A percentile compares a stretch with the other conserved stretches of the same genome.
Conservation (phyloP, 1,140 invertebrate genomes). For the Periplaneta americana region DNA sequence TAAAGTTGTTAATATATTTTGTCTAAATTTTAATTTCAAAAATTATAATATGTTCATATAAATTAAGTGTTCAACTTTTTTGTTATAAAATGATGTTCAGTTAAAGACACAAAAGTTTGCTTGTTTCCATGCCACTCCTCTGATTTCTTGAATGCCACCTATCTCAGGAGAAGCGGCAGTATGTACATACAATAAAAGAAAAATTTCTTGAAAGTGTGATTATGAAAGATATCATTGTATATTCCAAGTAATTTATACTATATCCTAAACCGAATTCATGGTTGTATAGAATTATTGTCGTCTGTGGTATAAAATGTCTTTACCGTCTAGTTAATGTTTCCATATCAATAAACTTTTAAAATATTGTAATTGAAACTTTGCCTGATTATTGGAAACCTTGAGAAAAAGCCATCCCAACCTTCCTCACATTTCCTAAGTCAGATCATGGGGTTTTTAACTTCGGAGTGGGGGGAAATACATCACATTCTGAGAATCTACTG, state of each 20-base stretch:
- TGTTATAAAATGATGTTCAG: not conserved
- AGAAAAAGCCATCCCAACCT: too few relatives aligned
- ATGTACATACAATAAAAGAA: not conserved
- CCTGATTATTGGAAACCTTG: too few relatives aligned
- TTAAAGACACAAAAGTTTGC: not conserved
- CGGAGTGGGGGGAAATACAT: too few relatives aligned
- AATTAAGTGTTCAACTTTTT: too few relatives aligned
- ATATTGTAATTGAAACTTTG: not conserved
- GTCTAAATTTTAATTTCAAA: not conserved
- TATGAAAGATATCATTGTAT: not conserved
- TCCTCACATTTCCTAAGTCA: too few relatives aligned
- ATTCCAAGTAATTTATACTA: not conserved
- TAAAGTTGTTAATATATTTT: too few relatives aligned
- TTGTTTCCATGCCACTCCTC: not conserved
- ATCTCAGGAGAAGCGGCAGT: not conserved
- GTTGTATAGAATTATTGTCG: not conserved
- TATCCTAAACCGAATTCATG: not conserved
- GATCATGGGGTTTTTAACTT: too few relatives aligned
- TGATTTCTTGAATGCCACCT: not conserved
- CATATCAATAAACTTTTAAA: not conserved
- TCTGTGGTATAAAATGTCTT: not conserved
- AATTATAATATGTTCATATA: not conserved
- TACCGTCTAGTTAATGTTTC: not conserved
- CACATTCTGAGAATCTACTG: too few relatives aligned
- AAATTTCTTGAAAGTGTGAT: not conserved